Percentiles rank a stretch among this genome's conserved stretches.
phyloP scores from a whole-genome alignment of 1,140 invertebrate genomes.

The Zelostemma sp. region DNA sequence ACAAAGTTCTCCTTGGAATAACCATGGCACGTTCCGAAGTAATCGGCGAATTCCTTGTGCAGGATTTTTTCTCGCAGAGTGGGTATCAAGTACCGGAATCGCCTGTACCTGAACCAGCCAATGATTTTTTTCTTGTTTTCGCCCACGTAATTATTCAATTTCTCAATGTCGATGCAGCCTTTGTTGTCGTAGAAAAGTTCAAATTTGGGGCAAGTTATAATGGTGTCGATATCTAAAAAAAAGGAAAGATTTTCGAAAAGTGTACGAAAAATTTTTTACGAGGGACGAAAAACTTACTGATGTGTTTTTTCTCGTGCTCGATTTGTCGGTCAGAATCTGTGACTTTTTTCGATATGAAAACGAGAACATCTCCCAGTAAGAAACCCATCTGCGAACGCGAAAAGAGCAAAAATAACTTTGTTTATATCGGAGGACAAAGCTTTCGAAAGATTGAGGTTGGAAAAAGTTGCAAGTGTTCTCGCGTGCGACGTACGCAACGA shows the following conservation, averaged over 20 bases:
- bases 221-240: conserved; percentile 70
- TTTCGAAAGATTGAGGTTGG: conserved; percentile 13
- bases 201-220: conserved; percentile 70
- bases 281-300: conserved; percentile 62
- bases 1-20: conserved; percentile 62
- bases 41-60: conserved; percentile 72
- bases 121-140: conserved; percentile 72
- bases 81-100: conserved; percentile 67
- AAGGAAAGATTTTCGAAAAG: conserved; percentile 6
- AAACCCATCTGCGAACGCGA: conserved; percentile 74
- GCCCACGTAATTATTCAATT: conserved; percentile 68
- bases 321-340: conserved; percentile 75
- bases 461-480: neutral
- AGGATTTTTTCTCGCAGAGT: conserved; percentile 73
- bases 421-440: neutral
- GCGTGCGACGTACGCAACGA: neutral
- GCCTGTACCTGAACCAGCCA: conserved; percentile 76
- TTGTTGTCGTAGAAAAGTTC: conserved; percentile 71
- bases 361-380: conserved; percentile 73
- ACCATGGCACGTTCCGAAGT: conserved; percentile 55
- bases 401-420: neutral
- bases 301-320: conserved; percentile 71
- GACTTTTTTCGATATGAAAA: conserved; percentile 75
- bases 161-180: conserved; percentile 71
- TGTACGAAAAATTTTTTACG: neutral